Evolutionary conservation across 2,113 vertebrate species (phyloP).

Genomic region (Neopipo cinnamomea): DNA sequence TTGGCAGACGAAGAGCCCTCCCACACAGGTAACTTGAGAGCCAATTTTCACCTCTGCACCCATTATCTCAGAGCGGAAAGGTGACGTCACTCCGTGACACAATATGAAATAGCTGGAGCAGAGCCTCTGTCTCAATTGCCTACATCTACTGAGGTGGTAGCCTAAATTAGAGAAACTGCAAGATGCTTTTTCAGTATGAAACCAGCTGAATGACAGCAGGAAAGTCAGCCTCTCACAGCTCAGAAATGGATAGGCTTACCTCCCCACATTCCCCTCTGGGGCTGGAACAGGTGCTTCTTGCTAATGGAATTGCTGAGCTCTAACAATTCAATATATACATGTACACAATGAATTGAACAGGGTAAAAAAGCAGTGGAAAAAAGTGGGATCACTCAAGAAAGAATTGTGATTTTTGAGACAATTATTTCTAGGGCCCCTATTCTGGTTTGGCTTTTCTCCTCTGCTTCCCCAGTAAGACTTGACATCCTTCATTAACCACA

Average conservation of each 20-base stretch:
- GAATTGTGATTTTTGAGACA: background rate
- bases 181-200: background rate
- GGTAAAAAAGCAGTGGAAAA: background rate
- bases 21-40: rapidly evolving
- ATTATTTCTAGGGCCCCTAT: background rate
- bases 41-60: background rate
- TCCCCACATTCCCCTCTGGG: background rate
- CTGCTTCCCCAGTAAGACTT: background rate
- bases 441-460: background rate
- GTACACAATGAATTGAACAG: background rate
- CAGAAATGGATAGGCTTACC: background rate
- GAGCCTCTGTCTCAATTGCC: background rate
- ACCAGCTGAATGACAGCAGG: background rate
- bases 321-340: background rate
- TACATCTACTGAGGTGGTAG: background rate
- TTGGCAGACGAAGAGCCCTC: background rate
- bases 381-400: background rate
- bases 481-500: background rate
- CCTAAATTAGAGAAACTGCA: background rate
- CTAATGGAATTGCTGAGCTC: background rate
- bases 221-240: background rate
- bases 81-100: rapidly evolving
- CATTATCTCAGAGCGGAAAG: background rate
- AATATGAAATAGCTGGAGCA: background rate
- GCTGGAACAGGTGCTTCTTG: background rate